Evolutionary conservation across 2,113 vertebrate species (phyloP).

Genomic region (Seriola aureovittata): DNA sequence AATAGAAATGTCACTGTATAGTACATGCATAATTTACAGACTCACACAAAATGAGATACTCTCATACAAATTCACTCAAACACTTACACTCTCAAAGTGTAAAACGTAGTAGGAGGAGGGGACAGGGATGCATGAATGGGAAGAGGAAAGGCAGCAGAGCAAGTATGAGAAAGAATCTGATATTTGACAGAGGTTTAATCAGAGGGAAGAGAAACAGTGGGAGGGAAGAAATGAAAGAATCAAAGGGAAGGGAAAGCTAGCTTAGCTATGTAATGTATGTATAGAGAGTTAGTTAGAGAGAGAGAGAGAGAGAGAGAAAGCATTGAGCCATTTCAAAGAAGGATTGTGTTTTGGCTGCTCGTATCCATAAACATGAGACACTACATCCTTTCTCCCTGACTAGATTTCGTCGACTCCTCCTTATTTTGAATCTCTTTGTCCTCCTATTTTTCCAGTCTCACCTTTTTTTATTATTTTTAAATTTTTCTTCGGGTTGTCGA

Average conservation of each 20-base stretch:
- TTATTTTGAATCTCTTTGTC: constrained; percentile 1
- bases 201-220: constrained; percentile 5
- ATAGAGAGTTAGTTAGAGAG: constrained; percentile 28
- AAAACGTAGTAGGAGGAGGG: not conserved
- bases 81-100: not conserved
- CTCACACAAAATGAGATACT: not conserved
- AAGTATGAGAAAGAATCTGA: constrained; percentile 4
- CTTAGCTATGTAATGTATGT: constrained; percentile 61
- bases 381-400: constrained; percentile 27
- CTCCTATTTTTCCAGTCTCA: not conserved
- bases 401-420: constrained; percentile 7
- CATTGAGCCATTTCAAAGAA: constrained; percentile 67
- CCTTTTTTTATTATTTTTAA: not conserved
- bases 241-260: constrained; percentile 42
- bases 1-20: not conserved
- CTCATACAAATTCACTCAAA: constrained; percentile 16
- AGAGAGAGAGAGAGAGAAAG: constrained; percentile 35
- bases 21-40: not conserved
- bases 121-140: not conserved
- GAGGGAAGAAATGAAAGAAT: constrained; percentile 36
- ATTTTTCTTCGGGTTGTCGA: not conserved
- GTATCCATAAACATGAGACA: constrained; percentile 78
- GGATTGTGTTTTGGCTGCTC: constrained; percentile 68
- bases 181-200: constrained; percentile 20
- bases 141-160: constrained; percentile 3